Conservation (phyloP, 1,140 invertebrate genomes). For the Ceratoteleas bidentatus region DNA sequence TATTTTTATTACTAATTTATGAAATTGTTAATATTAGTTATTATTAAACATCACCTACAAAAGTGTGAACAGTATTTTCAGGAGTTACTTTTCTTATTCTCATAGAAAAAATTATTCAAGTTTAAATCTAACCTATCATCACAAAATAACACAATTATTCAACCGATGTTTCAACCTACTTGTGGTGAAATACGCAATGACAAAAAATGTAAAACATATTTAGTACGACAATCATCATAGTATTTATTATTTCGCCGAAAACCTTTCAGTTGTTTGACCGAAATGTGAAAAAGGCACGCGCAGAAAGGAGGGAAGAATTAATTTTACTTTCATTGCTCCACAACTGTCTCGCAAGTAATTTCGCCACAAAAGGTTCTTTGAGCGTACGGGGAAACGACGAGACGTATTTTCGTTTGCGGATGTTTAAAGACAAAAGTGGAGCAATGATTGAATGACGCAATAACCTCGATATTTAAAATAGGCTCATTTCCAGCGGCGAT, state of each 20-base stretch:
- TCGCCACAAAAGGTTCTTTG: conserved; percentile 47
- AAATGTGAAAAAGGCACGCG: conserved; percentile 3
- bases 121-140: no score
- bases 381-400: conserved; percentile 25
- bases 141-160: no score
- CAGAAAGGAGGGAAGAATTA: conserved; percentile 15
- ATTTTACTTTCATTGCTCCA: conserved; percentile 51
- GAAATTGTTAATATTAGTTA: no score
- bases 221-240: conserved; percentile 5
- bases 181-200: background rate
- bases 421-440: conserved; percentile 46
- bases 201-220: background rate
- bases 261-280: conserved; percentile 11
- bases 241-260: conserved; percentile 24
- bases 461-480: conserved; percentile 57
- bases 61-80: no score
- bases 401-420: conserved; percentile 33
- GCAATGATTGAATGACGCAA: conserved; percentile 57
- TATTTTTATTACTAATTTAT: no score
- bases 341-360: conserved; percentile 53
- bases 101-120: no score
- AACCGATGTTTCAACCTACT: background rate
- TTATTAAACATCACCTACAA: no score
- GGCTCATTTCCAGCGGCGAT: conserved; percentile 44
- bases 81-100: no score